These are phyloP conservation scores for Samia ricini DNA, from an alignment of 1,140 invertebrate species.

Conservation along the genomic window DNA sequence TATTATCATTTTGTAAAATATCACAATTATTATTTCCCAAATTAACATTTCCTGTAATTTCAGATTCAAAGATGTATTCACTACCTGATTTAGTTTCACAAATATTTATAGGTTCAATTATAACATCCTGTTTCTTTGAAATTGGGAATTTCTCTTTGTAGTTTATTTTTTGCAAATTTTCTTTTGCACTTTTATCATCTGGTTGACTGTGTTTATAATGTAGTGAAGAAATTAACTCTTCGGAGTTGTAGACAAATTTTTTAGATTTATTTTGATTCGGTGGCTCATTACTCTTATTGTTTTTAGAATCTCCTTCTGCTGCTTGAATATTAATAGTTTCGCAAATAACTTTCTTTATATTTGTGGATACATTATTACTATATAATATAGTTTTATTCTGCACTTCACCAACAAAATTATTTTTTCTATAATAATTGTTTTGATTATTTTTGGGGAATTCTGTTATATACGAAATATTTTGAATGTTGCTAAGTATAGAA, in stretches of 20 bases:
- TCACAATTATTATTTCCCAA: neutral
- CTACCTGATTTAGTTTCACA: constrained; percentile 39
- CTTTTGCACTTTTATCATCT: neutral
- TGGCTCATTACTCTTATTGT: neutral
- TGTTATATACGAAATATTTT: constrained; percentile 19
- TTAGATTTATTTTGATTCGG: neutral
- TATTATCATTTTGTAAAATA: neutral
- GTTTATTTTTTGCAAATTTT: neutral
- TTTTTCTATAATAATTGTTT: constrained; percentile 9
- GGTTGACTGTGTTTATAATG: neutral
- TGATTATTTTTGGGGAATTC: constrained; percentile 25
- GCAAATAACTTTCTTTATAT: neutral
- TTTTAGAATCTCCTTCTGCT: neutral
- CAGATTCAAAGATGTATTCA: constrained; percentile 12
- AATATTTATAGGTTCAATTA: constrained; percentile 38
- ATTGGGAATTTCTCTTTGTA: neutral
- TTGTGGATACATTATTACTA: neutral
- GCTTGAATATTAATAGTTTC: neutral
- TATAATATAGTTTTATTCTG: neutral
- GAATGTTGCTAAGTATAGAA: neutral
- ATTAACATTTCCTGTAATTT: constrained; percentile 7
- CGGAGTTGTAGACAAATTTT: neutral
- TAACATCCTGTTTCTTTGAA: neutral
- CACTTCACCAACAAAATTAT: neutral
- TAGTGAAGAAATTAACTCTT: neutral